Evolutionary conservation across 2,797 vertebrate genomes (phyloP).

Genomic region (Rallus crepitans): DNA sequence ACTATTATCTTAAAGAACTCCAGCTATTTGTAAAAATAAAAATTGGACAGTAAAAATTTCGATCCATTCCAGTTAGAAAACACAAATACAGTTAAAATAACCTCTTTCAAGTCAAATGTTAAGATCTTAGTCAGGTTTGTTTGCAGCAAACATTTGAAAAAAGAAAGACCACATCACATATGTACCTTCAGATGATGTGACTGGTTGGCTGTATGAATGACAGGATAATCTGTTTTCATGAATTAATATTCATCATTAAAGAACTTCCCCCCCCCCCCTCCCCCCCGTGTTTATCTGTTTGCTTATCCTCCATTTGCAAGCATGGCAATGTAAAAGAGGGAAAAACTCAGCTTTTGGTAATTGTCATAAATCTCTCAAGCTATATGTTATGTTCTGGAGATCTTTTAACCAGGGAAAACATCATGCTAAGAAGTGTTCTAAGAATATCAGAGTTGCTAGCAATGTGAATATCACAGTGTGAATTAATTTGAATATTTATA

Average conservation of each 20-base stretch:
- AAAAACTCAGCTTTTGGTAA: neutral
- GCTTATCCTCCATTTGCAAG: neutral
- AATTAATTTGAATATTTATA: slow-evolving; percentile 59
- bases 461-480: neutral
- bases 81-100: neutral
- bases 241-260: neutral
- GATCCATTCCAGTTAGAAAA: neutral
- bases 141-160: neutral
- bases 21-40: neutral
- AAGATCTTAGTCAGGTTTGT: neutral
- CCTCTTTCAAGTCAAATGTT: neutral
- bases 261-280: too few species aligned
- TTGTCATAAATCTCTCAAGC: rapidly evolving
- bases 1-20: too few species aligned
- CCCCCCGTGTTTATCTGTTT: neutral
- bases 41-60: neutral
- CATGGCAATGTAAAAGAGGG: neutral
- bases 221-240: neutral
- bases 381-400: neutral
- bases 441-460: slow-evolving; percentile 25
- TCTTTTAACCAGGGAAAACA: neutral
- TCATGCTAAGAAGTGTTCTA: neutral
- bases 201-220: neutral
- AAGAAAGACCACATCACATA: neutral
- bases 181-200: neutral